Conservation (phyloP, 2,797 vertebrate species). For the Enteromius treurensis region DNA sequence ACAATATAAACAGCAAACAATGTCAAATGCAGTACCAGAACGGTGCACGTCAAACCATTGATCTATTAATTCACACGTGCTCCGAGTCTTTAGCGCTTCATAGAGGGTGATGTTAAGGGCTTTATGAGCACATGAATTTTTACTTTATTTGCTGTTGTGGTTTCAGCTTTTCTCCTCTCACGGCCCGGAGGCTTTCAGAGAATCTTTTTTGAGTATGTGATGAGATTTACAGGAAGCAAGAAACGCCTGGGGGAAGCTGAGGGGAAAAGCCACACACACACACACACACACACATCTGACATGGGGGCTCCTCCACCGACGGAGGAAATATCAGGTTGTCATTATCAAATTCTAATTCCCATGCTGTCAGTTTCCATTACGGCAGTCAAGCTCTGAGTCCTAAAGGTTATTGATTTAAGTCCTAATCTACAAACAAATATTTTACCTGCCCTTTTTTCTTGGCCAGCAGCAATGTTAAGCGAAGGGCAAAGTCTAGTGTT, state of each 20-base stretch:
- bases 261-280: conserved; percentile 14
- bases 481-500: conserved; percentile 52
- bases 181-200: conserved; percentile 7
- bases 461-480: conserved; percentile 55
- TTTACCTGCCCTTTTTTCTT: conserved; percentile 52
- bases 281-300: conserved; percentile 12
- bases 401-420: conserved; percentile 75
- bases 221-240: conserved; percentile 46
- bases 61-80: not conserved
- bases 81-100: conserved; percentile 8
- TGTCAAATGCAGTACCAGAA: not conserved
- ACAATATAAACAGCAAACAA: not conserved
- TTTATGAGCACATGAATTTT: conserved; percentile 29
- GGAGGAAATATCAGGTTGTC: conserved; percentile 66
- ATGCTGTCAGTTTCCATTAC: conserved; percentile 70
- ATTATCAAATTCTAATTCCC: conserved; percentile 74
- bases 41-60: not conserved
- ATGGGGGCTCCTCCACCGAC: conserved; percentile 43
- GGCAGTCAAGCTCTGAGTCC: conserved; percentile 62
- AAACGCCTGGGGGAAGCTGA: conserved; percentile 49
- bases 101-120: not conserved
- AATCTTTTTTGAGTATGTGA: conserved; percentile 48
- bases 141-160: conserved; percentile 46
- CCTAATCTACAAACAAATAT: conserved; percentile 79
- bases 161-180: conserved; percentile 34